phyloP scores from a whole-genome alignment of 2,113 vertebrate genomes.

The Todiramphus saurophagus region DNA sequence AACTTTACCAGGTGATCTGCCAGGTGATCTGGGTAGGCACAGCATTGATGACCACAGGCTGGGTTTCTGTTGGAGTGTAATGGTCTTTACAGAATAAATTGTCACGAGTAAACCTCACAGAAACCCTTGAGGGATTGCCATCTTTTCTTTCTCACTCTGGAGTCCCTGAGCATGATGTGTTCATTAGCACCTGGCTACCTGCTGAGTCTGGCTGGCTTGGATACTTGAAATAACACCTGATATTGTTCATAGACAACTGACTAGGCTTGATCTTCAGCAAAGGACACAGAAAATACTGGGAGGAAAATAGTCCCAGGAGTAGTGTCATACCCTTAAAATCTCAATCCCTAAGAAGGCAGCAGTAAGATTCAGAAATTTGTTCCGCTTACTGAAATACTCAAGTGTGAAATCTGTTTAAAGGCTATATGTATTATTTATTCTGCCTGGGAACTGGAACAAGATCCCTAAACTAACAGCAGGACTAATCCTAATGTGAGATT shows the following conservation, averaged over 20 bases:
- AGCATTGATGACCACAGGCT: background rate
- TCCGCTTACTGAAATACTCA: background rate
- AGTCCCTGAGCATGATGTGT: background rate
- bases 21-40: background rate
- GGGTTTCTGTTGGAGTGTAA: background rate
- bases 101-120: background rate
- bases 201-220: background rate
- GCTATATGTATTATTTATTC: background rate
- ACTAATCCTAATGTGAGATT: background rate
- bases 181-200: background rate
- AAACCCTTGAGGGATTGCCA: background rate
- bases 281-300: background rate
- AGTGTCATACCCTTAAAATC: background rate
- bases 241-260: background rate
- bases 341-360: background rate
- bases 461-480: background rate
- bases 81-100: background rate
- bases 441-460: background rate
- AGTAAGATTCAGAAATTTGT: background rate
- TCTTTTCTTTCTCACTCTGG: background rate
- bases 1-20: background rate
- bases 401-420: constrained; percentile 6
- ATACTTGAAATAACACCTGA: background rate
- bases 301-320: background rate
- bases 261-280: background rate